Percentiles rank a stretch among this genome's conserved stretches.
Evolutionary conservation across 1,140 invertebrate species (phyloP).

Genomic region (Sycobia sp.): DNA sequence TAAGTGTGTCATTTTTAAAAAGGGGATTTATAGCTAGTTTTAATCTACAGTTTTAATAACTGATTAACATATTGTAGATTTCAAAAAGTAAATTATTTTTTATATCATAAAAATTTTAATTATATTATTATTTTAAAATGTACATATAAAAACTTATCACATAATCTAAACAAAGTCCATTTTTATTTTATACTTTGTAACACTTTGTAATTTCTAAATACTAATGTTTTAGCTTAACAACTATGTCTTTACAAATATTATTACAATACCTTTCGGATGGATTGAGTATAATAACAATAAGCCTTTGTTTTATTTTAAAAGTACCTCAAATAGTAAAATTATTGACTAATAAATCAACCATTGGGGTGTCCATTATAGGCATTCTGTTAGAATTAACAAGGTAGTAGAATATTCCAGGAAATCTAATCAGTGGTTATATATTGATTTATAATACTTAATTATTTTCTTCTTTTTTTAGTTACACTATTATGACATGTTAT

Average conservation of each 20-base stretch:
- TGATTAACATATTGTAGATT: no score
- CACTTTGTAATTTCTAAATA: no score
- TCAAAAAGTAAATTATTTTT: no score
- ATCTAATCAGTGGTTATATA: constrained; percentile 10
- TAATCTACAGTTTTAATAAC: no score
- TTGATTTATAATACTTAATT: background rate
- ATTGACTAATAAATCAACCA: constrained; percentile 63
- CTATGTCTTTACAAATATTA: constrained; percentile 28
- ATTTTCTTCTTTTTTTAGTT: constrained; percentile 57
- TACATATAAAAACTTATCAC: no score
- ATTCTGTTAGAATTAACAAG: constrained; percentile 71
- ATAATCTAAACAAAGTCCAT: no score
- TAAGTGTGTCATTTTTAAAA: no score
- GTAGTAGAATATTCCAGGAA: constrained; percentile 52
- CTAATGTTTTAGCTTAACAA: no score
- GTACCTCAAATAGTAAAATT: constrained; percentile 73
- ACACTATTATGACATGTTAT: constrained; percentile 72
- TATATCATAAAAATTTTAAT: no score
- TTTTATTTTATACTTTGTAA: no score
- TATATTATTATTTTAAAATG: no score
- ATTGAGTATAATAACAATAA: constrained; percentile 70
- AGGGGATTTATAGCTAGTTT: no score
- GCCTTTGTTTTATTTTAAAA: constrained; percentile 72
- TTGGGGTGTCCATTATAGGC: constrained; percentile 68
- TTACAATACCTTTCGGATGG: constrained; percentile 63